Base-by-base conservation (phyloP, 2,113 vertebrate species). In the Zosterops borbonicus region DNA sequence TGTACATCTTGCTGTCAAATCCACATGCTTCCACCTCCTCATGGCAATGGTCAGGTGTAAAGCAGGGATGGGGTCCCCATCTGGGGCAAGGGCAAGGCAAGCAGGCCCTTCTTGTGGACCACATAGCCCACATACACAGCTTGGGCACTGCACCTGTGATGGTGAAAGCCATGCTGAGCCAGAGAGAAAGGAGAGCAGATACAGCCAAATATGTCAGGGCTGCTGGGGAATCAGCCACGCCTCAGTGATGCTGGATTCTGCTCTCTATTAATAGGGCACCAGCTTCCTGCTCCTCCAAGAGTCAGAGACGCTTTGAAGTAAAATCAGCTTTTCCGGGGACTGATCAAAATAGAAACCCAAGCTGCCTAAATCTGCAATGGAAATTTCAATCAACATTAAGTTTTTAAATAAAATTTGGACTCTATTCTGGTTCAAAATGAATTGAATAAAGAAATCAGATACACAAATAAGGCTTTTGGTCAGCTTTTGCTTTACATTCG, bases 351-450 rank as follows among this genome's bases (percentile, higher is more conserved):
- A 98, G 98, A 97, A 98, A 97, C 76, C 86, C 96, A 95, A 86
- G 94, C 97, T 96, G 96, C 93, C 96, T 95, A 97, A 97, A 98
- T 97, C 97, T 97, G 97, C 96, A 97, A 96, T 97, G 97, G 97
- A 97, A 97, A 95, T 97, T 97, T 97, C 97, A 97, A 93, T 97
- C 96, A 97, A 97, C 93, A 92, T 73, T 90, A 92, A 95, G 95
- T 96, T 97, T 97, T 97, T 91, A 97, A 97, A 98, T 98, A 97
- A 98, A 97, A 95, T 95, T 93, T 97, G 90, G 85, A 95, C 95
- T 96, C 95, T 93, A 95, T 96, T 52, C 63, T 95, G 70, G 91
- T 93, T 94, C 76, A 91, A 94, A 97, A 97, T 97, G 94, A 97
- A 98, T 86, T 94, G 91, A 96, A 96, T 95, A 97, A 95, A 92